Conservation (phyloP, 2,888 invertebrate genomes). For the Malacosoma neustria region DNA sequence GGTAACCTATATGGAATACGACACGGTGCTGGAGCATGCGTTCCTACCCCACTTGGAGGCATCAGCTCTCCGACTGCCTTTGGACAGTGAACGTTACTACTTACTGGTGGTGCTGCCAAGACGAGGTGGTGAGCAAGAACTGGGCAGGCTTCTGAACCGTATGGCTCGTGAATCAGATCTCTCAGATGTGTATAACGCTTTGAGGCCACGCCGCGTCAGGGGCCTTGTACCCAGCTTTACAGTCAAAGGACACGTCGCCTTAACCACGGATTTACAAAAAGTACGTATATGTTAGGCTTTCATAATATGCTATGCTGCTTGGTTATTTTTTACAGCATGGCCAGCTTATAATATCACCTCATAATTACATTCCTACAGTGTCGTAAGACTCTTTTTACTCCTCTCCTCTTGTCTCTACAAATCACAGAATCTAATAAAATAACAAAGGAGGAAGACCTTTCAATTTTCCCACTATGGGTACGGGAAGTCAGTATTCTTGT, state of each 20-base stretch:
- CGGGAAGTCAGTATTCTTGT: too few relatives aligned
- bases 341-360: too few relatives aligned
- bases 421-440: too few relatives aligned
- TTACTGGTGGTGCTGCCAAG: constrained; percentile 83
- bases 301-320: too few relatives aligned
- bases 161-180: constrained; percentile 77
- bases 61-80: constrained; percentile 82
- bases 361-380: too few relatives aligned
- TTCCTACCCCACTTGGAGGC: constrained; percentile 83
- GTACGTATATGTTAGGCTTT: constrained; percentile 76
- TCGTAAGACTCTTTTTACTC: too few relatives aligned
- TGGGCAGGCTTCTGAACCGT: constrained; percentile 78
- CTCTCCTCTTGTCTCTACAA: too few relatives aligned
- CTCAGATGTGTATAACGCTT: constrained; percentile 78
- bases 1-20: constrained; percentile 83
- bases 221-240: constrained; percentile 88
- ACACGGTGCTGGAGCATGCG: constrained; percentile 84
- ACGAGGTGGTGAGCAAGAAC: constrained; percentile 74
- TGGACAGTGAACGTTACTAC: constrained; percentile 87
- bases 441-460: too few relatives aligned
- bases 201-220: constrained; percentile 81
- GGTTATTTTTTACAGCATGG: too few relatives aligned
- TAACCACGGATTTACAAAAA: constrained; percentile 88
- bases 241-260: constrained; percentile 84
- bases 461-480: too few relatives aligned